These are phyloP conservation scores for Papilio polyxenes DNA, from an alignment of 1,140 invertebrate species.

Conservation along the genomic window DNA sequence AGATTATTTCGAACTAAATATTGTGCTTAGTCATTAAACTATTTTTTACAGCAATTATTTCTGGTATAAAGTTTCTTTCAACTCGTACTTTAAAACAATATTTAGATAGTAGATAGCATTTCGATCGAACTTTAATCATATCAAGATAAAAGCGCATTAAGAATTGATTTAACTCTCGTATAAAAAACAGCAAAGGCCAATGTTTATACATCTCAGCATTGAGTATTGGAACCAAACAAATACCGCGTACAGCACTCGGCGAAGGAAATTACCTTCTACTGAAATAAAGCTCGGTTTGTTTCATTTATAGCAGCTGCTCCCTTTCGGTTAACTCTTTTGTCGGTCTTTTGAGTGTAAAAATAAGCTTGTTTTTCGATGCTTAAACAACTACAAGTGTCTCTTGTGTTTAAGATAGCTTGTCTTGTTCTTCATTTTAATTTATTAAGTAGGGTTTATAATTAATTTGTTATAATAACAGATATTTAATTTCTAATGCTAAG, in stretches of 20 bases:
- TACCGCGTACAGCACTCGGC: background rate
- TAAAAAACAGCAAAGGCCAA: background rate
- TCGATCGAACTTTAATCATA: background rate
- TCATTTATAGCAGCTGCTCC: slow-evolving; percentile 54
- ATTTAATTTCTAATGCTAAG: too few species aligned
- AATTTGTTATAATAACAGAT: too few species aligned
- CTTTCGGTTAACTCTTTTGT: slow-evolving; percentile 64
- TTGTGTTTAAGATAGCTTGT: slow-evolving; percentile 42
- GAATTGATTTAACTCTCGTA: background rate
- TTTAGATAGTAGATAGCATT: background rate
- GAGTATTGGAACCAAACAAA: slow-evolving; percentile 29
- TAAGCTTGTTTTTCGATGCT: slow-evolving; percentile 58
- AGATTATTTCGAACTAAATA: background rate
- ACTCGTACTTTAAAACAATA: background rate
- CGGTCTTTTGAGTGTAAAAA: slow-evolving; percentile 61
- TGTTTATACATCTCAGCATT: slow-evolving; percentile 6
- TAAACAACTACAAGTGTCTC: slow-evolving; percentile 50
- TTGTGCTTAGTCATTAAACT: too few species aligned
- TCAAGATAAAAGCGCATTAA: background rate
- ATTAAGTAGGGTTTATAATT: slow-evolving; percentile 21
- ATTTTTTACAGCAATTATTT: background rate
- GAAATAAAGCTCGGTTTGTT: slow-evolving; percentile 49
- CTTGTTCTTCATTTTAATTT: slow-evolving; percentile 31
- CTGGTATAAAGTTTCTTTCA: too few species aligned
- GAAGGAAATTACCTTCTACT: slow-evolving; percentile 40